These are phyloP conservation scores for Bungarus multicinctus DNA, from an alignment of 2,113 vertebrate genomes.

Conservation along the genomic window DNA sequence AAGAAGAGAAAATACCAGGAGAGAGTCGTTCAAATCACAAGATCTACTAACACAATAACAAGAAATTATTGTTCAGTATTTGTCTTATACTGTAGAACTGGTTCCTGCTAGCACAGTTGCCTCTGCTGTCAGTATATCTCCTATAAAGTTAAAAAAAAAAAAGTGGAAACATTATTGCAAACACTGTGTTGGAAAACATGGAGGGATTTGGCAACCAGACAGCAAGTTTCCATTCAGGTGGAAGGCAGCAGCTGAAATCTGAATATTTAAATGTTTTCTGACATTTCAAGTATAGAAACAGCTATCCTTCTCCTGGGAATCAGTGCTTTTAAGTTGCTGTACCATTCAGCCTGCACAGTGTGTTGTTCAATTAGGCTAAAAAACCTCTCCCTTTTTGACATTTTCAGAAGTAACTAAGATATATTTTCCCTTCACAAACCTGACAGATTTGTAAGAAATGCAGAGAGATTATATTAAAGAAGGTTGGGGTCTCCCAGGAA, in stretches of 20 bases:
- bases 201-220: not conserved
- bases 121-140: not conserved
- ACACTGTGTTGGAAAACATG: constrained; percentile 2
- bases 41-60: not conserved
- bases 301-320: not conserved
- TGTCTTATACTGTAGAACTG: not conserved
- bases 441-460: not conserved
- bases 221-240: not conserved
- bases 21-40: not conserved
- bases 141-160: not conserved
- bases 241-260: not conserved
- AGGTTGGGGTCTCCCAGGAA: not conserved
- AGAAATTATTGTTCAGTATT: not conserved
- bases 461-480: not conserved
- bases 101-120: not conserved
- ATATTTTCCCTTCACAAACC: not conserved
- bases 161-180: not conserved
- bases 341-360: not conserved
- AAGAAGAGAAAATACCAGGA: not conserved
- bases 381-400: not conserved
- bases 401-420: not conserved
- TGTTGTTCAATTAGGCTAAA: not conserved
- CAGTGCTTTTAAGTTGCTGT: not conserved
- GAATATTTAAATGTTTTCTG: constrained; percentile 18
- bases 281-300: not conserved